These are phyloP conservation scores for Rhabdomys dilectus DNA, from an alignment of 2,113 vertebrate species.

Conservation along the genomic window DNA sequence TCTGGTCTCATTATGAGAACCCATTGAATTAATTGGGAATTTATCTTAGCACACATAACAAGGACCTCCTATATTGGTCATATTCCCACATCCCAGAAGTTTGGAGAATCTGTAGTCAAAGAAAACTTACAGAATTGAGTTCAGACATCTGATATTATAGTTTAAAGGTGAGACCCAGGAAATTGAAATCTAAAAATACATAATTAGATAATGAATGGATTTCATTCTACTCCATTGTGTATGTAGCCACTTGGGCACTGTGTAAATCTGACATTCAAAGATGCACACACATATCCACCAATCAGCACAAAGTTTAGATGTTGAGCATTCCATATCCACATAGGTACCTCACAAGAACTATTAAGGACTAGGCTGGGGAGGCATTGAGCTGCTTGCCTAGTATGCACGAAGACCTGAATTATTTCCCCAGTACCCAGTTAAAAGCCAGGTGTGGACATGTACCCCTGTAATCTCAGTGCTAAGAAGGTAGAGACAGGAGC, in stretches of 20 bases:
- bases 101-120: slow-evolving; percentile 40
- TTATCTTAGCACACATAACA: not conserved
- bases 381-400: not conserved
- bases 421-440: not conserved
- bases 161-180: slow-evolving; percentile 27
- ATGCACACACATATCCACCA: not conserved
- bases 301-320: not conserved
- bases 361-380: not conserved
- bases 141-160: not conserved
- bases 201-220: not conserved
- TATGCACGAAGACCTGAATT: not conserved
- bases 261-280: slow-evolving; percentile 5
- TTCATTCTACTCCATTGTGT: not conserved
- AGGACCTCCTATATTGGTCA: not conserved
- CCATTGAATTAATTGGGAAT: slow-evolving; percentile 8
- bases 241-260: not conserved
- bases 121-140: slow-evolving; percentile 23
- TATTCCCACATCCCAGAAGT: not conserved
- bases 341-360: not conserved
- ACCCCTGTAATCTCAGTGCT: not conserved
- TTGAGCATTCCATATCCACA: not conserved
- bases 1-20: not conserved
- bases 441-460: not conserved
- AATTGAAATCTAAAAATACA: slow-evolving; percentile 44
- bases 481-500: not conserved